Conservation (phyloP, 2,888 invertebrate species). For the Meiosimyza decipiens region DNA sequence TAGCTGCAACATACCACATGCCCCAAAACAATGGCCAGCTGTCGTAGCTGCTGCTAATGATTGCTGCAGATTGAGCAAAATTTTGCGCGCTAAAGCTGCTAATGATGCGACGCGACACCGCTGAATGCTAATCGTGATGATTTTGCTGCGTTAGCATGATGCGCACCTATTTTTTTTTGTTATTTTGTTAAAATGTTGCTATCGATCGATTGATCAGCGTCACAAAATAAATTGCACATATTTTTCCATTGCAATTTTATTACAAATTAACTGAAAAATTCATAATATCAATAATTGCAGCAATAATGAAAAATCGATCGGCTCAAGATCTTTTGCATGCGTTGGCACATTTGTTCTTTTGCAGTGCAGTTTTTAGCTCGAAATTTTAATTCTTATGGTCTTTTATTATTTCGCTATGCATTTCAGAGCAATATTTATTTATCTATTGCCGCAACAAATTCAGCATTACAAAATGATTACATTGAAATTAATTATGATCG, state of each 20-base stretch:
- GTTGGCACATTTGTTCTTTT: not conserved
- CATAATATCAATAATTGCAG: slow-evolving; percentile 24
- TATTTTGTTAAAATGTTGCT: not conserved
- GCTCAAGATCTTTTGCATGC: slow-evolving; percentile 29
- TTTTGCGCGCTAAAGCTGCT: not conserved
- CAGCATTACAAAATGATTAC: too few species aligned
- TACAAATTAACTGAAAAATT: slow-evolving; percentile 20
- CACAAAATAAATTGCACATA: not conserved
- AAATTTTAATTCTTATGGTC: too few species aligned
- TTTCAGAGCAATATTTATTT: slow-evolving; percentile 1
- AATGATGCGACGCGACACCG: not conserved
- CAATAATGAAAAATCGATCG: not conserved
- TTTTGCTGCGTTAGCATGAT: slow-evolving; percentile 5
- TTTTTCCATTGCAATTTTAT: not conserved
- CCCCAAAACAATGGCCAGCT: too few species aligned
- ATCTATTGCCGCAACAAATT: not conserved
- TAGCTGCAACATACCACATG: slow-evolving; percentile 1
- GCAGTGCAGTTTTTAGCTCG: too few species aligned
- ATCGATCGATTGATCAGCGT: slow-evolving; percentile 11
- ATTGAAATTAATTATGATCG: too few species aligned
- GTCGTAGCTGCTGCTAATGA: not conserved
- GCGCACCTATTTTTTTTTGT: not conserved
- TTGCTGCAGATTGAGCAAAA: not conserved
- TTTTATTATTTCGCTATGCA: not conserved
- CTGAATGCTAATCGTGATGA: slow-evolving; percentile 2